Conservation (phyloP, 53 echinoderm and acorn worm species). For the Crossaster papposus region DNA sequence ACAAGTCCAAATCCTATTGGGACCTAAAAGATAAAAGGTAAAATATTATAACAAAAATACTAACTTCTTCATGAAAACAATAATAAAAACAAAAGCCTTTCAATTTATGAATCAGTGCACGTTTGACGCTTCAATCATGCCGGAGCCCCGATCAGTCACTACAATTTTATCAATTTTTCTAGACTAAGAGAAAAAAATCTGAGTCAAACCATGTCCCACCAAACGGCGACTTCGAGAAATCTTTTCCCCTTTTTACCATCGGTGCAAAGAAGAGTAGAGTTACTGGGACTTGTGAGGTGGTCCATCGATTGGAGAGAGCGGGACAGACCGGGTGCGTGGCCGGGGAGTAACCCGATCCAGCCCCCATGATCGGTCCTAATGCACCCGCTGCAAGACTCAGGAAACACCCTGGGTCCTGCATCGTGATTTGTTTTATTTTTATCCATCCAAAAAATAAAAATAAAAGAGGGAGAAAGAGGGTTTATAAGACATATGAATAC, state of each 20-base stretch:
- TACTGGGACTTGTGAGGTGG: constrained; percentile 13
- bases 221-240: constrained; percentile 18
- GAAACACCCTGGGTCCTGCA: constrained; percentile 17
- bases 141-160: neutral
- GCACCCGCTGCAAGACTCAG: constrained; percentile 41
- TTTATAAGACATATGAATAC: neutral
- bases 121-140: neutral
- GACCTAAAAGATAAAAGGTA: too few species aligned
- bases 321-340: constrained; percentile 45
- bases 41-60: too few species aligned
- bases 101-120: neutral
- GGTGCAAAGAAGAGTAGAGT: constrained; percentile 18
- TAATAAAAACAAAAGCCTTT: neutral
- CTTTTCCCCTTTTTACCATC: neutral
- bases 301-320: constrained; percentile 36
- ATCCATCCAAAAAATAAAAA: neutral
- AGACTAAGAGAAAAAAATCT: neutral
- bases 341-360: constrained; percentile 55
- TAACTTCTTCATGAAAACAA: neutral
- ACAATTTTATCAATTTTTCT: neutral
- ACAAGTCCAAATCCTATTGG: too few species aligned
- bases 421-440: constrained; percentile 32
- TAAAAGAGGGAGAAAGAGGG: neutral
- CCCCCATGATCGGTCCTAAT: constrained; percentile 53
- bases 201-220: constrained; percentile 26